Conservation (phyloP, 30 jellyfish, hydroid and myxozoan species). For the Cassiopea xamachana region DNA sequence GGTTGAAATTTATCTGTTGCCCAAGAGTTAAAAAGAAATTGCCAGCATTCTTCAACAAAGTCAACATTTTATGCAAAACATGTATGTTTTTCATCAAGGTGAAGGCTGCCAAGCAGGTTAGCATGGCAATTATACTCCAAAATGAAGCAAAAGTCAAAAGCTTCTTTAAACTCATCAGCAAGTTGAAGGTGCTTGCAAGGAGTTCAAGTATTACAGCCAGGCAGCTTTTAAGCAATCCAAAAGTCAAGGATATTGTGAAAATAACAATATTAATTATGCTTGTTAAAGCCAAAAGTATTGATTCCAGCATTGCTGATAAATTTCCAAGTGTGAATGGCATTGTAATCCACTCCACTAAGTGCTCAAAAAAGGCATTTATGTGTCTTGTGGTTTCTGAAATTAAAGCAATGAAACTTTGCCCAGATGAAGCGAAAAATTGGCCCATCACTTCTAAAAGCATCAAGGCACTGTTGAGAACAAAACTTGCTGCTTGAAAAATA, state of each 20-base stretch:
- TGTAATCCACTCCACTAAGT: slow-evolving; percentile 34
- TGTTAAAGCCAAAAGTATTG: background rate
- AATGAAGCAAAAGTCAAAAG: background rate
- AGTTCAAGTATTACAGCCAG: background rate
- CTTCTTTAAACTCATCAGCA: background rate
- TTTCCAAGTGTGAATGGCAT: slow-evolving; percentile 56
- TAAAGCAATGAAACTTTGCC: background rate
- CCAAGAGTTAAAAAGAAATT: background rate
- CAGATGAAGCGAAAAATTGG: background rate
- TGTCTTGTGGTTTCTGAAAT: background rate
- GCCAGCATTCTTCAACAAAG: background rate
- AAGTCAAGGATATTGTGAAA: background rate
- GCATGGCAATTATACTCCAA: background rate
- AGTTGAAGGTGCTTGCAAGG: background rate
- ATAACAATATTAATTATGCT: background rate
- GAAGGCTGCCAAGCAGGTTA: background rate
- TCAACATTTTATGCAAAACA: background rate
- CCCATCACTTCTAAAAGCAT: background rate
- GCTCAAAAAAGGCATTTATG: background rate
- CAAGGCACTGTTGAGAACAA: background rate
- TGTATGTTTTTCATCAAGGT: background rate
- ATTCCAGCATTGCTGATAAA: background rate
- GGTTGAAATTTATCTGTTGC: background rate
- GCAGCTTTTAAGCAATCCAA: background rate
- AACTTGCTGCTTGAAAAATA: background rate